Base-by-base conservation (phyloP, 1,140 invertebrate species). In the Heliconius congener region DNA sequence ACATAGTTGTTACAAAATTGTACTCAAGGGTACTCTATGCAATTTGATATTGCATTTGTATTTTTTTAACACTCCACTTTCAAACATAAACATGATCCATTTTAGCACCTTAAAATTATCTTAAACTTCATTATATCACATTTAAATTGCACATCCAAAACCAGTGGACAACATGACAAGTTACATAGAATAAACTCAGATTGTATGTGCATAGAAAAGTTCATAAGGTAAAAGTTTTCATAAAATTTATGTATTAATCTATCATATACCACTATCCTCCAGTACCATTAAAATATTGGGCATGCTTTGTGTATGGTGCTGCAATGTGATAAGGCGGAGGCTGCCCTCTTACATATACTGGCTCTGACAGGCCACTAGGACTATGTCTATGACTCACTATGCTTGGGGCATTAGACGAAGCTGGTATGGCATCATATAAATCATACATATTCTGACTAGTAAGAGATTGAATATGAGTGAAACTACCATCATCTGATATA, bases 231-330 rank as follows among this genome's bases (percentile, higher is more conserved):
- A 82, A 78, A 80, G 27, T 81, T 71, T 82, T 80, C 46, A 81
- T 55, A 84, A 80, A 81, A 71, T 37, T 50, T 19, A 66, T 70
- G 27, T 78, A 18, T 74, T 71, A 23, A 55, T 30, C 60, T 78
- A 72, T 46, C n/a, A 83, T 72, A 76, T 78, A 85, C 72, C 85
- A 90, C 88, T 94, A 94, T 91, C 92, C 92, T 75, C 92, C 92
- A 66, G 92, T 91, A 55, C 92, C 92, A 87, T 95, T 95, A 81
- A 95, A 95, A 86, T 94, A 95, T 81, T 95, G 94, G 84, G 94
- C 94, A 88, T 95, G 94, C 88, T 95, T 95, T 37, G 94, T 95
- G 80, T 93, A 95, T n/a, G 94, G 93, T 52, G 94, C 94, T 46
- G 94, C 94, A 88, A 95, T 95, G 66, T 95, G 94, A 81, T 95